Conservation (phyloP, 2,113 vertebrate genomes). For the Butorides virescens region DNA sequence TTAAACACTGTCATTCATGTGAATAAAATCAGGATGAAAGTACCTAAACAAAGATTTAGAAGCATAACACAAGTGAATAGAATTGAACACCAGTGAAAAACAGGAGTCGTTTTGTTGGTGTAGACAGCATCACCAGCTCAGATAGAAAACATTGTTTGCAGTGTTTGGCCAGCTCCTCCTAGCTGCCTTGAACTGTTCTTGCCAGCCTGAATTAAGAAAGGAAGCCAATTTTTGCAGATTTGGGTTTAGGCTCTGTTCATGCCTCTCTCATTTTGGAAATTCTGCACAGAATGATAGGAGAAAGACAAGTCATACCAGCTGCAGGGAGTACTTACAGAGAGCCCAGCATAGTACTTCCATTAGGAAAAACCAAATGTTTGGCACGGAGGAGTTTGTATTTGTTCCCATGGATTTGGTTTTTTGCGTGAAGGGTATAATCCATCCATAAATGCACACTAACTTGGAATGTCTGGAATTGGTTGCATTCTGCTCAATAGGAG, state of each 20-base stretch:
- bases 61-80: background rate
- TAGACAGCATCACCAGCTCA: background rate
- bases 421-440: background rate
- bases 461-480: background rate
- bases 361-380: conserved; percentile 5
- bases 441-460: background rate
- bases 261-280: background rate
- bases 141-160: background rate
- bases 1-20: background rate
- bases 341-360: background rate
- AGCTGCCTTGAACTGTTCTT: background rate
- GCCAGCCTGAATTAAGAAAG: background rate
- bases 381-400: background rate
- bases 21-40: background rate
- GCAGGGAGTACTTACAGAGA: background rate
- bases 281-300: background rate
- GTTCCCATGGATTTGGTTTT: background rate
- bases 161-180: conserved; percentile 14
- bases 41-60: background rate
- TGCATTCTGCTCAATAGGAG: background rate
- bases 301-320: background rate
- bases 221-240: background rate
- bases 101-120: background rate
- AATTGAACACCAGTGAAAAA: background rate
- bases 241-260: background rate